Conservation (phyloP, 2,113 vertebrate genomes). For the Glaucomys volans region DNA sequence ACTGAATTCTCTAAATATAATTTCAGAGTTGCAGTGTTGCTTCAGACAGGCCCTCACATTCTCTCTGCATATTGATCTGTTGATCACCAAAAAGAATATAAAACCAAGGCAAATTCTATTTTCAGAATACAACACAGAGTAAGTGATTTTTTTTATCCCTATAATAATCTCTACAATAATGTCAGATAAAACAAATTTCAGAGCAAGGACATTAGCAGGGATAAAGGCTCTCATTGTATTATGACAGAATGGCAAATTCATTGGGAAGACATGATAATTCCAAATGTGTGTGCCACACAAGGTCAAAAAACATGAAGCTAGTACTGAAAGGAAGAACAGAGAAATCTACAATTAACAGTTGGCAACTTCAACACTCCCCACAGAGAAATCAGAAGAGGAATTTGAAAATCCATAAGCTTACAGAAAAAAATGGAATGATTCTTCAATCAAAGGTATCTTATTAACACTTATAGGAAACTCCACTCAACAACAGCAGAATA, state of each 20-base stretch:
- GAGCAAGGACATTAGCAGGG: background rate
- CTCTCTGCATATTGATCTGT: background rate
- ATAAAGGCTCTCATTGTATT: background rate
- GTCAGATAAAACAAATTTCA: constrained; percentile 14
- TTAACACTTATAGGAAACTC: background rate
- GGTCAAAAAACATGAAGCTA: background rate
- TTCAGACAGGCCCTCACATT: background rate
- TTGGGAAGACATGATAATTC: background rate
- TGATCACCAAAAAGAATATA: background rate
- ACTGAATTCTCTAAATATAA: background rate
- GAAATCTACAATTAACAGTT: background rate
- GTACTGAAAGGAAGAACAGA: background rate
- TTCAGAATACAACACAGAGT: background rate
- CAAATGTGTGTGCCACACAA: background rate
- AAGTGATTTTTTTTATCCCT: background rate
- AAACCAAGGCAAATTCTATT: background rate
- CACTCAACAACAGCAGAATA: background rate
- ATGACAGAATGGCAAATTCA: background rate
- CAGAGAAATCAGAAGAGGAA: background rate
- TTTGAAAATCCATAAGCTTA: background rate
- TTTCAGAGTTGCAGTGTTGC: background rate
- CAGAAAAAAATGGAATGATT: background rate
- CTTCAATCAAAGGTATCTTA: background rate
- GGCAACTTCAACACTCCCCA: background rate
- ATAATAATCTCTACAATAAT: background rate